These are phyloP conservation scores for Channa maculata DNA, from an alignment of 2,113 vertebrate species.

Conservation along the genomic window DNA sequence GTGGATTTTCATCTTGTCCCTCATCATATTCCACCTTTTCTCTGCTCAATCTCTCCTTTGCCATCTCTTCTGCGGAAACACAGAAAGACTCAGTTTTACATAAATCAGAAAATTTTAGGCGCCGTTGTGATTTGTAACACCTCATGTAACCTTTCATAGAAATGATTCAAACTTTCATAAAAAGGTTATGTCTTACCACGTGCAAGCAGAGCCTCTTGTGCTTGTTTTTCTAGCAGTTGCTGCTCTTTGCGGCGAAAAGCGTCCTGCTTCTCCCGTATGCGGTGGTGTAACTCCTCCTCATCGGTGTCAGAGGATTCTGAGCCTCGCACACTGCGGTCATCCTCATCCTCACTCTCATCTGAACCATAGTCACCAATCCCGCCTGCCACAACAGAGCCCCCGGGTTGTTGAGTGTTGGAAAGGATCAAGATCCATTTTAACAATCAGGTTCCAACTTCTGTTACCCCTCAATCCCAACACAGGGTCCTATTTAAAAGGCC, in stretches of 20 bases:
- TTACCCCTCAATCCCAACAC: conserved; percentile 44
- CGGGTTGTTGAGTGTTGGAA: conserved; percentile 70
- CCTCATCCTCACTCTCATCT: conserved; percentile 94
- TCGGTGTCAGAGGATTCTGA: conserved; percentile 99
- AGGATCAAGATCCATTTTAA: conserved; percentile 32
- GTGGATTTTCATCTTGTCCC: conserved; percentile 87
- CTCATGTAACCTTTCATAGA: neutral
- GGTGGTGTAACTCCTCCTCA: conserved; percentile 94
- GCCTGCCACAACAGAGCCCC: conserved; percentile 95
- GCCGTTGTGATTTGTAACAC: neutral
- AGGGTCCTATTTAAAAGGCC: conserved; percentile 41
- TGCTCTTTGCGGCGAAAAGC: conserved; percentile 98
- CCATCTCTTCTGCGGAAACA: conserved; percentile 89
- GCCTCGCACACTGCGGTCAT: conserved; percentile 90
- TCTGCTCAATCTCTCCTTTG: conserved; percentile 88
- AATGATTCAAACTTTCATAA: neutral
- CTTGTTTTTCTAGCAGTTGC: conserved; percentile 90
- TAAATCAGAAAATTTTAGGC: neutral
- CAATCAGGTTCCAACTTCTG: conserved; percentile 44
- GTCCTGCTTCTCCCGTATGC: conserved; percentile 98
- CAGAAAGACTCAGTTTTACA: neutral
- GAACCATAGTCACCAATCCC: conserved; percentile 99
- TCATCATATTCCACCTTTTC: conserved; percentile 91
- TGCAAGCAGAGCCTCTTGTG: conserved; percentile 85
- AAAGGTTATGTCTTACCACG: conserved; percentile 65